Base-by-base conservation (phyloP, 2,888 invertebrate genomes). In the Caenorhabditis uteleia region DNA sequence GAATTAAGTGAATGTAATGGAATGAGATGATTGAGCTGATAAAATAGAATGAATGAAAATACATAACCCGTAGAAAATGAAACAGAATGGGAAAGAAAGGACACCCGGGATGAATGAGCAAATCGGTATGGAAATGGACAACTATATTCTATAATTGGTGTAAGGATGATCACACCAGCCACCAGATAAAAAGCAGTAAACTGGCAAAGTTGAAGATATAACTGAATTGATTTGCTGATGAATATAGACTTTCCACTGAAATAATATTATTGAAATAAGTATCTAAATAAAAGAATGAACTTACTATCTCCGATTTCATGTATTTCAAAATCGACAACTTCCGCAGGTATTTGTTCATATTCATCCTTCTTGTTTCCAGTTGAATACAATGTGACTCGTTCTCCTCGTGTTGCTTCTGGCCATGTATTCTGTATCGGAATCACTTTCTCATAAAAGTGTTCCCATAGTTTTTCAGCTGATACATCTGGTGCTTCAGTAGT, bases 261-360 rank as follows among this genome's bases (percentile, higher is more conserved):
- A 62, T 8, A 21, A 3, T 44, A 48, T 36, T 12, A 21, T n/a
- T n/a, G n/a, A n/a, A n/a, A n/a, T n/a, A n/a, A n/a, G n/a, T n/a
- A n/a, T n/a, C n/a, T 33, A 40, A 7, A n/a, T 48, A n/a, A n/a
- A n/a, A n/a, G n/a, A n/a, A n/a, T 50, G 46, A 33, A n/a, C 66
- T 42, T 8, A 74, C 74, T 69, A 55, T 75, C 75, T 46, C 72
- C 72, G 49, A 75, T 75, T 27, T 75, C 75, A 43, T 75, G 75
- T 46, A 75, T 75, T 38, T 70, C 62, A 53, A 68, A 75, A 33
- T 66, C 61, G 16, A 70, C 50, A 21, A 34, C 44, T 36, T 72
- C 68, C 8, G 48, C 14, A 2, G 68, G 68, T 5, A 59, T 43
- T 20, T 46, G 45, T 21, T 67, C 68, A 38, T 70, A 66, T 44